Evolutionary conservation across 2,888 invertebrate species (phyloP).

Genomic region (Limnephilus lunatus): DNA sequence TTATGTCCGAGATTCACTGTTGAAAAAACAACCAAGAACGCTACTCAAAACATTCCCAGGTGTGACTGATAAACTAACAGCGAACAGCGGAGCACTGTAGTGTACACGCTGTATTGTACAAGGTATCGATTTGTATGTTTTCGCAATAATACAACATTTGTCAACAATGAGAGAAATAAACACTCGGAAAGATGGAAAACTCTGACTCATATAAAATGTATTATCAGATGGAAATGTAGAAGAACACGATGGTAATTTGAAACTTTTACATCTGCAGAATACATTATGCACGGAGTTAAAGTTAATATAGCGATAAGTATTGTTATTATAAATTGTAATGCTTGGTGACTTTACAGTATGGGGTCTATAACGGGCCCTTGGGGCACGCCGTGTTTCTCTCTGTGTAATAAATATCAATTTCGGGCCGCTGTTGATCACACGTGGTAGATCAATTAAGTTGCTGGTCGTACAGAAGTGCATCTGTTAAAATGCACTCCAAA

Average conservation of each 20-base stretch:
- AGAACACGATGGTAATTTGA: background rate
- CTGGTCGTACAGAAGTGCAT: conserved; percentile 15
- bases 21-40: background rate
- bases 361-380: background rate
- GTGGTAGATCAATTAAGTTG: background rate
- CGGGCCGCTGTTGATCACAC: background rate
- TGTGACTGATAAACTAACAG: background rate
- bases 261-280: background rate
- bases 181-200: background rate
- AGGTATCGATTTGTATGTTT: background rate
- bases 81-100: background rate
- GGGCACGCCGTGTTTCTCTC: no score
- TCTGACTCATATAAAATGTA: background rate
- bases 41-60: background rate
- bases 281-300: background rate
- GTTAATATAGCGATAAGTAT: background rate
- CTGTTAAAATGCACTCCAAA: conserved; percentile 27
- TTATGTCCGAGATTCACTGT: background rate
- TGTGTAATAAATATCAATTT: background rate
- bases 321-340: background rate
- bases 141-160: background rate
- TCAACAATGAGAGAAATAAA: background rate
- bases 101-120: no score
- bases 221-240: no score
- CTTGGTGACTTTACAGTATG: no score